phyloP scores from a whole-genome alignment of 2,797 vertebrate genomes.

The Ceryle rudis region DNA sequence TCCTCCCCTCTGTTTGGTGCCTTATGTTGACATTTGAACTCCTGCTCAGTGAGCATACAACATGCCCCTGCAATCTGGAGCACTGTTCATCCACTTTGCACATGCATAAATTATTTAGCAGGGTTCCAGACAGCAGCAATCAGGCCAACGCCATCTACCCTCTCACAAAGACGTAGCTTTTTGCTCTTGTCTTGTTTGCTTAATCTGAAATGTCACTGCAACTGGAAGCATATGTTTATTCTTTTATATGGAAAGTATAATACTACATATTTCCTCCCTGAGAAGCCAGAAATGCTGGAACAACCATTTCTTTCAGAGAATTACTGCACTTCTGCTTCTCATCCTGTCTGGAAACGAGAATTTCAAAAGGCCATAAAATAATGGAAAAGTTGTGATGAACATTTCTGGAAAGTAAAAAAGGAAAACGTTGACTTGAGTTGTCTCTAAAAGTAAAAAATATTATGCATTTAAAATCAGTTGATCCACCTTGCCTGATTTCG shows the following conservation, averaged over 20 bases:
- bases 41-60: not conserved
- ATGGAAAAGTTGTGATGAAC: not conserved
- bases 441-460: not conserved
- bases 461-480: not conserved
- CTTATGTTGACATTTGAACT: not conserved
- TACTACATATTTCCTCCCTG: not conserved
- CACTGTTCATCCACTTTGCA: not conserved
- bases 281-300: conserved; percentile 6
- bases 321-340: not conserved
- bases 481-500: not conserved
- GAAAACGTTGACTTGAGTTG: not conserved
- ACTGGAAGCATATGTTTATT: not conserved
- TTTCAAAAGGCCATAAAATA: not conserved
- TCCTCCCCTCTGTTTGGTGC: fast-evolving
- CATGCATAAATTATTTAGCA: conserved; percentile 6
- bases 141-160: not conserved
- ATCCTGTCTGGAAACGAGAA: not conserved
- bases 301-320: not conserved
- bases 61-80: not conserved
- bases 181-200: not conserved
- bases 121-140: not conserved
- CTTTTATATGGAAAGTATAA: conserved; percentile 19
- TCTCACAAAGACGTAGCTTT: not conserved
- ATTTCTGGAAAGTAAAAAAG: not conserved
- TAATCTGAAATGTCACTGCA: not conserved